Evolutionary conservation across 2,888 invertebrate genomes (phyloP).

Genomic region (Athalia rosae): DNA sequence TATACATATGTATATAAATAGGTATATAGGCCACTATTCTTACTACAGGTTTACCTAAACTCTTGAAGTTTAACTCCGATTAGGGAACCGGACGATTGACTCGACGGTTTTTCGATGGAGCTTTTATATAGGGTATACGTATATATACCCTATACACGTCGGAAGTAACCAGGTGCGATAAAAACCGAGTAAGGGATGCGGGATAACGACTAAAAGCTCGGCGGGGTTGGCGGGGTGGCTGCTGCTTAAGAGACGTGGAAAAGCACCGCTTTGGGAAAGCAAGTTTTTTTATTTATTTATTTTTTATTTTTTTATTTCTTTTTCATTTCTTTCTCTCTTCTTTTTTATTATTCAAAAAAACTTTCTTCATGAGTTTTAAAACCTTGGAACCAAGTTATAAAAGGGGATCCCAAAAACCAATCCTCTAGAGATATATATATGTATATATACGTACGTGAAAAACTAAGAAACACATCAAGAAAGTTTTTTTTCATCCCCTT

Average conservation of each 20-base stretch:
- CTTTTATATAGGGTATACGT: neutral
- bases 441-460: too few species aligned
- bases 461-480: too few species aligned
- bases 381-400: neutral
- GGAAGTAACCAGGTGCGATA: slow-evolving; percentile 14
- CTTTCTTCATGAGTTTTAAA: neutral
- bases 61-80: too few species aligned
- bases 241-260: neutral
- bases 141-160: neutral
- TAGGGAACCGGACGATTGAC: too few species aligned
- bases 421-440: too few species aligned
- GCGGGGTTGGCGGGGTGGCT: neutral
- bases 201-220: neutral
- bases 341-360: too few species aligned
- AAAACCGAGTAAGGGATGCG: neutral
- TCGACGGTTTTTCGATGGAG: too few species aligned
- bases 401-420: too few species aligned
- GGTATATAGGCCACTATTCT: too few species aligned
- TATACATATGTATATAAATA: neutral
- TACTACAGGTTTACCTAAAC: too few species aligned
- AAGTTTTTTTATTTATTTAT: neutral
- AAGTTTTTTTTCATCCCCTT: neutral
- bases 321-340: neutral
- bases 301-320: neutral
- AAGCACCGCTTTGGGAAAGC: neutral